phyloP scores from a whole-genome alignment of 2,797 vertebrate species.

The Nannoperca obscura region DNA sequence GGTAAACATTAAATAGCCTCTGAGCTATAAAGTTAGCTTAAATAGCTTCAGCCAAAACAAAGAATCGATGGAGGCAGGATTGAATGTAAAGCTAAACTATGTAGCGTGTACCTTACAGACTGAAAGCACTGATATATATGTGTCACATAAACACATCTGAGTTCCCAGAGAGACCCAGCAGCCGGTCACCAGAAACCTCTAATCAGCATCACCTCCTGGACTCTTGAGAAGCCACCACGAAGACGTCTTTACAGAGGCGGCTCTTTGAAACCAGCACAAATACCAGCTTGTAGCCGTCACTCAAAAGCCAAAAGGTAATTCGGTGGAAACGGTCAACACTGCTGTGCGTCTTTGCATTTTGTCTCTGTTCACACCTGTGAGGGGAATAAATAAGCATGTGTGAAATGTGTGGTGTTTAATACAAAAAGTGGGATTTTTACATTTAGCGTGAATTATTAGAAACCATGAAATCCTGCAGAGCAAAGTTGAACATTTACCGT shows the following conservation, averaged over 20 bases:
- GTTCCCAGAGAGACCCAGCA: neutral
- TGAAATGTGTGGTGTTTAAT: neutral
- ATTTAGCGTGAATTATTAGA: neutral
- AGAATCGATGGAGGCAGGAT: no score
- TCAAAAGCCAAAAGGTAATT: slow-evolving; percentile 20
- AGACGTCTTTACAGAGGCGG: slow-evolving; percentile 12
- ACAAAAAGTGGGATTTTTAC: neutral
- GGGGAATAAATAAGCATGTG: neutral
- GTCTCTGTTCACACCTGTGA: neutral
- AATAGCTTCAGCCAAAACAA: no score
- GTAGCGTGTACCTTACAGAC: neutral
- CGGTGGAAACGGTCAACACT: slow-evolving; percentile 8
- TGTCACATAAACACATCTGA: neutral
- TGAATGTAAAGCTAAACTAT: no score
- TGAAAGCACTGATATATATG: neutral
- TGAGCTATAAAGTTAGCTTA: no score
- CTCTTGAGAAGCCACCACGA: slow-evolving; percentile 10
- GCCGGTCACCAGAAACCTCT: slow-evolving; percentile 34
- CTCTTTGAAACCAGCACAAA: slow-evolving; percentile 46
- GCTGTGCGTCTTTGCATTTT: slow-evolving; percentile 12
- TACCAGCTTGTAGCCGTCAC: slow-evolving; percentile 38
- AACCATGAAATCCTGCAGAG: slow-evolving; percentile 1
- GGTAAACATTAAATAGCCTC: no score
- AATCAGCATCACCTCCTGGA: slow-evolving; percentile 40
- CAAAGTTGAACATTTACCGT: neutral